Conservation (phyloP, 2,113 vertebrate genomes). For the Callorhinus ursinus region DNA sequence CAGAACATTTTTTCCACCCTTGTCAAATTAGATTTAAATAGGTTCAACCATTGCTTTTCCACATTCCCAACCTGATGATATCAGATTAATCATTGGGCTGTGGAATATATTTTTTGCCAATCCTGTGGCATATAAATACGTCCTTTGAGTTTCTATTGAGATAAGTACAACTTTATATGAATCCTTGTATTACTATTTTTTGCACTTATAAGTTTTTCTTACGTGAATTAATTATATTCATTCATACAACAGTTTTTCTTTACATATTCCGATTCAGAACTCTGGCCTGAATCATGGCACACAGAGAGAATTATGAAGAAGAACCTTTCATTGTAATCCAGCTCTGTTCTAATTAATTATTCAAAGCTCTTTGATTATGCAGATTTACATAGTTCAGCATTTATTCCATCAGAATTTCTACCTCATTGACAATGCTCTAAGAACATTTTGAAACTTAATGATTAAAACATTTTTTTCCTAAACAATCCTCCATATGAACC, state of each 20-base stretch:
- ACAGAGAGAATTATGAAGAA: slow-evolving; percentile 15
- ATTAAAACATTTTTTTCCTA: slow-evolving; percentile 34
- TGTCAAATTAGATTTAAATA: slow-evolving; percentile 58
- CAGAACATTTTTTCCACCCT: not conserved
- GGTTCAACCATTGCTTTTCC: slow-evolving; percentile 53
- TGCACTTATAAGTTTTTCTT: slow-evolving; percentile 45
- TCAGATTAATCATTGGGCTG: slow-evolving; percentile 44
- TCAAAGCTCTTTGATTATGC: slow-evolving; percentile 51
- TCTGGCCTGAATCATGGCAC: slow-evolving; percentile 29
- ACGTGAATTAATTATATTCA: not conserved
- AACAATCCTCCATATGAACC: slow-evolving; percentile 32
- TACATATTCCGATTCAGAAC: not conserved
- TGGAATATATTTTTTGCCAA: slow-evolving; percentile 42
- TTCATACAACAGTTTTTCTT: slow-evolving; percentile 11
- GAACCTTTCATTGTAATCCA: slow-evolving; percentile 21
- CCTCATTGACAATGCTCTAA: slow-evolving; percentile 44
- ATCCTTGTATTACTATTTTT: not conserved
- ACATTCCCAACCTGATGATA: not conserved
- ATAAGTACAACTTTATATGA: slow-evolving; percentile 41
- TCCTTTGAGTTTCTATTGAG: slow-evolving; percentile 45
- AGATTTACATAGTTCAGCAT: slow-evolving; percentile 54
- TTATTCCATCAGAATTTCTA: slow-evolving; percentile 24
- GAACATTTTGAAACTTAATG: slow-evolving; percentile 51
- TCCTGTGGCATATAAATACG: not conserved
- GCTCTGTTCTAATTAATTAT: slow-evolving; percentile 60